Conservation (phyloP, 1,140 invertebrate genomes). For the Drosophila azteca region DNA sequence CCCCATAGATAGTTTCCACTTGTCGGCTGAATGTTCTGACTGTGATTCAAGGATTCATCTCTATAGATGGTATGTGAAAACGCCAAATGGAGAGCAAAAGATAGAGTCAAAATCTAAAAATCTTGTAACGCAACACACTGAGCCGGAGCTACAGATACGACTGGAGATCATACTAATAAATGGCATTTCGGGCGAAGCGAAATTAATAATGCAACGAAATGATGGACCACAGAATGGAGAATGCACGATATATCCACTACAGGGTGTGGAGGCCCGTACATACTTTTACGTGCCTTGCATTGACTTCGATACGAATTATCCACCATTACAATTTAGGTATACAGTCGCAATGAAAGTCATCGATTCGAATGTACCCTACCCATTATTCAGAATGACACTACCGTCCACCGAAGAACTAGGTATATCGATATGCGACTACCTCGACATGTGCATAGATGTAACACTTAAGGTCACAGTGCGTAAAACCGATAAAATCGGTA, state of each 20-base stretch:
- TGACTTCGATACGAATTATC: conserved; percentile 1
- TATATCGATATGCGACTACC: conserved; percentile 21
- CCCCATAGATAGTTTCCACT: conserved; percentile 8
- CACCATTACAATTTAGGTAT: conserved; percentile 22
- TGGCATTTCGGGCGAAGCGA: background rate
- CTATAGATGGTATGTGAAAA: conserved; percentile 31
- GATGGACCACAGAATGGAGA: conserved; percentile 17
- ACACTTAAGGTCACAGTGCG: background rate
- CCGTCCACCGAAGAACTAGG: background rate
- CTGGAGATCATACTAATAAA: background rate
- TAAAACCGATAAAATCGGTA: no score
- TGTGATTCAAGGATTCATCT: background rate
- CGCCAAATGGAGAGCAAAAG: accelerated
- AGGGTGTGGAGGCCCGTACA: conserved; percentile 12
- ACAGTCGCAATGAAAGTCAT: background rate
- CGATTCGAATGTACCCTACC: background rate
- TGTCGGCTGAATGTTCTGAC: conserved; percentile 9
- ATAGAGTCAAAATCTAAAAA: background rate
- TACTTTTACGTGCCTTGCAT: conserved; percentile 11
- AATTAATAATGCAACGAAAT: background rate
- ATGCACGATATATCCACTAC: background rate
- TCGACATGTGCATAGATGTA: conserved; percentile 13
- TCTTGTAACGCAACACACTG: background rate
- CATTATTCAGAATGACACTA: background rate
- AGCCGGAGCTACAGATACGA: background rate